Evolutionary conservation across 2,888 invertebrate species (phyloP), one percentile per base, ranked within the genome.

Genomic region (Anodontia alba): DNA sequence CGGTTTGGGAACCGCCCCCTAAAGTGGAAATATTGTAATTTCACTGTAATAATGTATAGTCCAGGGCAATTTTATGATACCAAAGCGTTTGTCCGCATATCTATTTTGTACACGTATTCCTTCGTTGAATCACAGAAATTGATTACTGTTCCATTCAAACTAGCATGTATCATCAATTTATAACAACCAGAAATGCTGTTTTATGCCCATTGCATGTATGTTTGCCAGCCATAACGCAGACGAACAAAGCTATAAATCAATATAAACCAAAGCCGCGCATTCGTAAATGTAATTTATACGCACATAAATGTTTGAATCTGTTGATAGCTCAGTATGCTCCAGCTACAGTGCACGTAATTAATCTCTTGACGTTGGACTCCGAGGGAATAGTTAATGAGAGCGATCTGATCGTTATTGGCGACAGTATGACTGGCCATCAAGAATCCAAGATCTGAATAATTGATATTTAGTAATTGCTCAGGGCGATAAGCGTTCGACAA

Each of bases 401-500:
- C 38, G 80, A 80, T 80, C 73, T 69, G 57, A 57, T 76, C 57
- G 46, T 68, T 36, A 49, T 33, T 73, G 80, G 80, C 80, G 80
- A 80, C 80, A 62, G 36, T 49, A 15, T 31, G 80, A 49, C 80
- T 80, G 80, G 80, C 76, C 80, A 69, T n/a, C 38, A 49, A 29
- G 54, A 67, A 42, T 54, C 20, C 38, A 26, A 68, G 68, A 76
- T 73, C 72, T 80, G 73, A 80, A 80, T 80, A 80, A 80, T 80
- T 80, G 80, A 80, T 80, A 54, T 67, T 68, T 66, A 73, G 68
- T 80, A 80, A 80, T 80, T 80, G 80, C 80, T 68, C 43, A 46
- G 69, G 80, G 80, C 76, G 76, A 73, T 68, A 68, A 26, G 42
- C 3, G 23, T 33, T 68, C 42, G 68, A 23, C 67, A 3, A 20